Base-by-base conservation (phyloP, 1,140 invertebrate genomes). In the Tetramorium parvispinum region DNA sequence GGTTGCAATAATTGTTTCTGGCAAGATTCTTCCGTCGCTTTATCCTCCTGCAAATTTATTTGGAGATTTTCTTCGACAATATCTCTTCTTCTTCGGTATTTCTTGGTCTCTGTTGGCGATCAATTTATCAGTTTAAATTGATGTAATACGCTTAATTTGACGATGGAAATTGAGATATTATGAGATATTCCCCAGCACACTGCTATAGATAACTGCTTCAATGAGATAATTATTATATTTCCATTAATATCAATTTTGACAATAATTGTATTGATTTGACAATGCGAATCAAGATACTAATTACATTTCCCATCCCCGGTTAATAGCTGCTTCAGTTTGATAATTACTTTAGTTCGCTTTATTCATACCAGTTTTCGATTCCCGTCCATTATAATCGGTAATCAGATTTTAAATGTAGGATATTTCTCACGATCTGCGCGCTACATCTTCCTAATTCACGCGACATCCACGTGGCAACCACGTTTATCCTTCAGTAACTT, bases 401-500 rank as follows among this genome's bases (percentile, higher is more conserved):
- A 61, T 16, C 13, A 61, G 27, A 61, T 63, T 63, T 16, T 63
- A 18, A 59, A 27, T 27, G 11, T 27, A 32, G 59, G 13, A 2
- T 7, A 55, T 13, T 11, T 3, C 10, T 43, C 27, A 24, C 5
- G 8, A 32, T 27, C 3, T 13, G 37, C 37, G 18, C 21, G 2
- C 4, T 7, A 1, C 40, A 5, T 46, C 40, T 78, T 46, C 5
- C 21, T 32, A 4, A 53, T 78, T 18, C 24, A 24, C 55, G 21
- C 7, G 21, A 66, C 7, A 7, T 5, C 32, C 24, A 32, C 27
- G 27, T 32, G 5, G 27, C 3, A 27, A 2, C 3, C n/a, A 21
- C 77, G 10, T 8, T 1, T 40, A 51, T 40, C 21, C 21, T 32
- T 63, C 83, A 18, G 37, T 21, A 79, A 86, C 43, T 88, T 79